Percentiles rank a stretch among this genome's conserved stretches.
Conservation (phyloP, 2,888 invertebrate genomes). For the Caenorhabditis sp. region DNA sequence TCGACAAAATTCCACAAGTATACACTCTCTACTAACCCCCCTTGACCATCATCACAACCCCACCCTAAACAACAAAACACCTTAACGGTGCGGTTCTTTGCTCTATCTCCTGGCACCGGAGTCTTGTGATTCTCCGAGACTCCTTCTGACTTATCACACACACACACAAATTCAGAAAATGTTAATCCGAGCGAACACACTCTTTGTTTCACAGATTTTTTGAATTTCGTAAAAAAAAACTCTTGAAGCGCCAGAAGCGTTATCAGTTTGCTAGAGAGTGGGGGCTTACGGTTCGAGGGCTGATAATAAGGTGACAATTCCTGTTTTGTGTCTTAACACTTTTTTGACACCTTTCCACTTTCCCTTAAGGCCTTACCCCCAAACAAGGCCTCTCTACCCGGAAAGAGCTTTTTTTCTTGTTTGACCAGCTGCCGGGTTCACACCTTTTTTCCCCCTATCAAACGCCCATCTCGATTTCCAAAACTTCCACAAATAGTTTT, state of each 20-base stretch:
- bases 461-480: background rate
- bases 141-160: conserved; percentile 14
- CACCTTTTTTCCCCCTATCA: conserved; percentile 29
- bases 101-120: conserved; percentile 21
- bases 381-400: conserved; percentile 14
- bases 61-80: background rate
- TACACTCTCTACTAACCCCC: background rate
- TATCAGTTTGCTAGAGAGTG: conserved; percentile 17
- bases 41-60: background rate
- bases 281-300: conserved; percentile 36
- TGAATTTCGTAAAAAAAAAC: conserved; percentile 56
- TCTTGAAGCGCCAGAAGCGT: conserved; percentile 15
- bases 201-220: background rate
- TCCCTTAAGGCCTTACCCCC: background rate
- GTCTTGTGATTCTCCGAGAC: conserved; percentile 28
- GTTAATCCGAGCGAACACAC: conserved; percentile 48
- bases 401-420: conserved; percentile 21
- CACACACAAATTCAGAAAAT: conserved; percentile 42
- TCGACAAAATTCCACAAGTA: background rate
- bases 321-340: background rate
- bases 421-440: conserved; percentile 56
- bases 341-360: conserved; percentile 14
- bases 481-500: conserved; percentile 29
- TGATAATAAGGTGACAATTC: conserved; percentile 50
- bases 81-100: conserved; percentile 37